A percentile compares a stretch with the other conserved stretches of the same genome.
phyloP scores from a whole-genome alignment of 2,113 vertebrate species.

The Barbus barbus region DNA sequence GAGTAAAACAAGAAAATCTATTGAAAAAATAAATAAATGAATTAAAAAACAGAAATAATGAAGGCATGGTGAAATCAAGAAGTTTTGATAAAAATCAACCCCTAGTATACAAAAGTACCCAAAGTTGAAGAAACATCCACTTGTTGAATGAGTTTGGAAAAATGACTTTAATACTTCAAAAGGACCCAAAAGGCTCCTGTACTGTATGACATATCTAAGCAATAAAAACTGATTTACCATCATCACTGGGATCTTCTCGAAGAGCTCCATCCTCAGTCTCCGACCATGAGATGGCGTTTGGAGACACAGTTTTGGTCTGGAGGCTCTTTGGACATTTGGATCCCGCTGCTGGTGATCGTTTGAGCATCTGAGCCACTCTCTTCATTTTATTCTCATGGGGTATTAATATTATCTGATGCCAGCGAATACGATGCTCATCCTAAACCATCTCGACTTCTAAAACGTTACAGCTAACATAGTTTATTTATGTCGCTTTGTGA shows the following conservation, averaged over 20 bases:
- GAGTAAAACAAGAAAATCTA: not conserved
- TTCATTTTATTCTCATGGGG: slow-evolving; percentile 5
- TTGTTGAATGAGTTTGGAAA: not conserved
- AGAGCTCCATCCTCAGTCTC: not conserved
- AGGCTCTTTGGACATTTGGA: not conserved
- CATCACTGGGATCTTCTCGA: slow-evolving; percentile 10
- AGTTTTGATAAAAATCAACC: not conserved
- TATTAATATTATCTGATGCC: not conserved
- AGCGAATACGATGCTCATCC: not conserved
- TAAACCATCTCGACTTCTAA: not conserved
- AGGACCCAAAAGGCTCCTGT: not conserved
- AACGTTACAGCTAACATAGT: not conserved
- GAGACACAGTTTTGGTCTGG: not conserved
- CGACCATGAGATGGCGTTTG: not conserved
- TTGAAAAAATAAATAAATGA: not conserved
- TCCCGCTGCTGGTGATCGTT: not conserved
- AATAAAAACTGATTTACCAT: slow-evolving; percentile 22
- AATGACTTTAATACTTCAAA: not conserved
- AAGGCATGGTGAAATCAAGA: not conserved
- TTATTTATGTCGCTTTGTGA: not conserved
- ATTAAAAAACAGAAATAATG: not conserved
- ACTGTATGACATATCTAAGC: not conserved
- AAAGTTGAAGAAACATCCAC: not conserved
- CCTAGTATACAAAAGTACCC: not conserved
- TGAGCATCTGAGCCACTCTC: not conserved